Percentiles rank a stretch among this genome's conserved stretches.
Evolutionary conservation across 92 coral and sea anemone genomes (phyloP).

Genomic region (Epizoanthus fatuus): DNA sequence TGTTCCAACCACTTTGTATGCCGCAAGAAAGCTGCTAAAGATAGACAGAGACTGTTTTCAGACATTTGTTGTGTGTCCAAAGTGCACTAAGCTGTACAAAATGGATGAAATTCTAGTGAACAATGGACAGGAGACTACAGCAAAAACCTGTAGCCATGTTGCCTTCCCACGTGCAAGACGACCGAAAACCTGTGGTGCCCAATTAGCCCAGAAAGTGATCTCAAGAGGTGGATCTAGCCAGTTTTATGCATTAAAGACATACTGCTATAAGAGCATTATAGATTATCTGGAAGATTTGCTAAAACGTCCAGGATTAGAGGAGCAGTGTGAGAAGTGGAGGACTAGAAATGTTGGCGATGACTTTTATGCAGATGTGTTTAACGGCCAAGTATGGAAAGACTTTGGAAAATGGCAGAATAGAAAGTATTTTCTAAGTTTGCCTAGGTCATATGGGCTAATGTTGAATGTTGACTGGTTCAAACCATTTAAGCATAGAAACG

Average conservation of each 20-base stretch:
- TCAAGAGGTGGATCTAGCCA: slow-evolving; percentile 19
- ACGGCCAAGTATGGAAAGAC: slow-evolving; percentile 62
- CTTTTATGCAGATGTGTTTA: slow-evolving; percentile 61
- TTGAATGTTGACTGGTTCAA: slow-evolving; percentile 16
- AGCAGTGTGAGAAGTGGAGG: slow-evolving; percentile 63
- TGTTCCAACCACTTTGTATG: background rate
- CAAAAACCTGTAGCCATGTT: slow-evolving; percentile 17
- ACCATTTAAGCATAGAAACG: background rate
- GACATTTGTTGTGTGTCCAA: slow-evolving; percentile 6
- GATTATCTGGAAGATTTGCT: slow-evolving; percentile 35
- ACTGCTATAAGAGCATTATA: slow-evolving; percentile 37
- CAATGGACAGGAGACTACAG: slow-evolving; percentile 10
- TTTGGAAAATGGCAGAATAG: slow-evolving; percentile 41
- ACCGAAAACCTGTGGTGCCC: background rate
- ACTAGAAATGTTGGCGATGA: slow-evolving; percentile 28
- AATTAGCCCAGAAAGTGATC: slow-evolving; percentile 2
- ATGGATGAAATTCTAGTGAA: background rate
- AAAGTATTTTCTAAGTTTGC: slow-evolving; percentile 35
- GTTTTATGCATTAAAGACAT: slow-evolving; percentile 46
- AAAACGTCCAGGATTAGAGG: slow-evolving; percentile 59
- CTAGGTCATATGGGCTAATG: slow-evolving; percentile 58
- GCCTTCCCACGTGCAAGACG: background rate
- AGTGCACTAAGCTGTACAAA: slow-evolving; percentile 10
- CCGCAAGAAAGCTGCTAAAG: background rate
- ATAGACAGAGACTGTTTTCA: slow-evolving; percentile 4